Percentiles rank a stretch among this genome's conserved stretches.
These are phyloP conservation scores for Lymantria dispar DNA, from an alignment of 2,888 invertebrate genomes.

Conservation along the genomic window DNA sequence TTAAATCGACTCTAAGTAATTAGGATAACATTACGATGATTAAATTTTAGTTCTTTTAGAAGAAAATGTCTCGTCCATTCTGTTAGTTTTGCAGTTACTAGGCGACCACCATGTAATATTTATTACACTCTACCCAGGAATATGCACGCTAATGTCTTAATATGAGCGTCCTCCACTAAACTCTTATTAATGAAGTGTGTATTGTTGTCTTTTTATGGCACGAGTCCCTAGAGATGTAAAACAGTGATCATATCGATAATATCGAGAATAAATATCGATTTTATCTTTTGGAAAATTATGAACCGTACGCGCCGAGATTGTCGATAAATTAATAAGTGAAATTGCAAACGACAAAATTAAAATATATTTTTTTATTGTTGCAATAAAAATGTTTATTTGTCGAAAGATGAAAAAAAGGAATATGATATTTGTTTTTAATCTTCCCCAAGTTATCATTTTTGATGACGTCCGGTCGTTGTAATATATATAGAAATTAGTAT, in stretches of 20 bases:
- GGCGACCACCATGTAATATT: conserved; percentile 38
- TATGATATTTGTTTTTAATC: conserved; percentile 10
- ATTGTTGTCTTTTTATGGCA: conserved; percentile 69
- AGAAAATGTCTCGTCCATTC: neutral
- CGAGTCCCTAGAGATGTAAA: conserved; percentile 57
- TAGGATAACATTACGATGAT: no score
- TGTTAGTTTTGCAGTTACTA: conserved; percentile 4
- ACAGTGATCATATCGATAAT: conserved; percentile 9
- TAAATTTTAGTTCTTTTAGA: no score
- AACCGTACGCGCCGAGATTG: neutral
- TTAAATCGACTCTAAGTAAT: no score
- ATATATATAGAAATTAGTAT: conserved; percentile 27
- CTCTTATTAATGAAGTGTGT: conserved; percentile 74
- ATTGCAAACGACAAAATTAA: neutral
- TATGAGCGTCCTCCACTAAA: conserved; percentile 56
- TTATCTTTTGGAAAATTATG: conserved; percentile 2
- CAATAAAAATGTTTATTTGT: conserved; percentile 15
- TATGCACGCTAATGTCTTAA: conserved; percentile 50
- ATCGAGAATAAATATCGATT: conserved; percentile 6
- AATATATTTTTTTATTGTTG: conserved; percentile 2
- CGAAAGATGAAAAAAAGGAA: conserved; percentile 8
- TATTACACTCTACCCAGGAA: conserved; percentile 35
- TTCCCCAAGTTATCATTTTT: conserved; percentile 17
- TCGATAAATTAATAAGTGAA: conserved; percentile 4
- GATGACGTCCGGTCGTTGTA: conserved; percentile 29